Evolutionary conservation across 2,888 invertebrate species (phyloP).

Genomic region (Acleris laterana): DNA sequence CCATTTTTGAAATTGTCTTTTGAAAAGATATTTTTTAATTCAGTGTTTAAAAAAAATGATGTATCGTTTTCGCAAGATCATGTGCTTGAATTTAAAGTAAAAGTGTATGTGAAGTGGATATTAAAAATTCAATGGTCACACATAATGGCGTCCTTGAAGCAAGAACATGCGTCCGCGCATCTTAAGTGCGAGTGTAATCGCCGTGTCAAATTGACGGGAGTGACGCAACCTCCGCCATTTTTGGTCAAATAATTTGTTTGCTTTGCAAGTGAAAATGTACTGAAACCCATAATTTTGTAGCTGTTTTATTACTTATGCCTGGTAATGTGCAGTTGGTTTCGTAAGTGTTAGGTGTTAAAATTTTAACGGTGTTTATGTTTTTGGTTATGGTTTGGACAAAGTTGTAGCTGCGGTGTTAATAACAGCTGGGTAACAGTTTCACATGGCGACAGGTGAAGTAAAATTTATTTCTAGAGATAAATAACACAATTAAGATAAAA

Average conservation of each 20-base stretch:
- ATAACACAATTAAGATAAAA: too few relatives aligned
- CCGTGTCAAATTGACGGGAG: constrained; percentile 55
- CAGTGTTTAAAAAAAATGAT: too few relatives aligned
- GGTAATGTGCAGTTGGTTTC: constrained; percentile 14
- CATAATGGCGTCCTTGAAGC: constrained; percentile 33
- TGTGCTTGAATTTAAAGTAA: constrained; percentile 26
- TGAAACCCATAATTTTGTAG: constrained; percentile 37
- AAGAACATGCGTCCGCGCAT: constrained; percentile 13
- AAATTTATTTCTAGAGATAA: too few relatives aligned
- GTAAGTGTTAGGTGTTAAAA: constrained; percentile 6
- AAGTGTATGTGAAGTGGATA: constrained; percentile 32
- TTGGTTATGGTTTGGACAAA: neutral
- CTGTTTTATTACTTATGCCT: constrained; percentile 21
- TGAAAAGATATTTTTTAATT: too few relatives aligned
- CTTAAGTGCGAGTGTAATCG: constrained; percentile 54
- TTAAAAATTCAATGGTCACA: constrained; percentile 32
- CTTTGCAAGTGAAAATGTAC: constrained; percentile 43
- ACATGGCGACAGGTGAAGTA: too few relatives aligned
- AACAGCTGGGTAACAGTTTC: too few relatives aligned
- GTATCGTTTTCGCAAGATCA: constrained; percentile 3
- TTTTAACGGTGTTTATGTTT: constrained; percentile 2
- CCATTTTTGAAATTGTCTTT: constrained; percentile 14
- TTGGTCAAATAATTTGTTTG: constrained; percentile 59
- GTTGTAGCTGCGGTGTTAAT: neutral
- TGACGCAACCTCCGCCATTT: constrained; percentile 51